Conservation (phyloP, 92 coral and sea anemone genomes). For the Zoanthus sansibaricus region DNA sequence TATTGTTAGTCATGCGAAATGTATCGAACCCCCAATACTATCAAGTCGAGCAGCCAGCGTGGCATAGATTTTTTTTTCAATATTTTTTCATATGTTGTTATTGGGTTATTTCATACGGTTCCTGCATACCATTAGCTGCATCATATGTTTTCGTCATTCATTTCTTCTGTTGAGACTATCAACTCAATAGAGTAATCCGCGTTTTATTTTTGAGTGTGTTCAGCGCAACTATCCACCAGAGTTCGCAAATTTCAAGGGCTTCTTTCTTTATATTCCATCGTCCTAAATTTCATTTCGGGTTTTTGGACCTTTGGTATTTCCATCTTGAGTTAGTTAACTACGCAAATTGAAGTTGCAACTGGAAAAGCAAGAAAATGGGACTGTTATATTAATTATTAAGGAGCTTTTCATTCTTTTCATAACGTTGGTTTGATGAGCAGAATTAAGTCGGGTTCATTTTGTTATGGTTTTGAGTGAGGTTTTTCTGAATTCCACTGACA, state of each 20-base stretch:
- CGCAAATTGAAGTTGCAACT: constrained; percentile 4
- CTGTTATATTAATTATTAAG: constrained; percentile 32
- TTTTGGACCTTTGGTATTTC: not conserved
- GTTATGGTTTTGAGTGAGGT: too few species aligned
- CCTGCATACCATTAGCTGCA: not conserved
- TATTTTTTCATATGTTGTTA: not conserved
- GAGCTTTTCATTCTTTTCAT: constrained; percentile 17
- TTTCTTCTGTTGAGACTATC: not conserved
- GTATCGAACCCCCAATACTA: not conserved
- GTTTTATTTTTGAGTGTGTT: constrained; percentile 35
- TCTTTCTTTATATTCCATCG: constrained; percentile 1
- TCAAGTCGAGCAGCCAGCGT: constrained; percentile 26
- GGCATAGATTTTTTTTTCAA: constrained; percentile 13
- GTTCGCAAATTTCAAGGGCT: constrained; percentile 41
- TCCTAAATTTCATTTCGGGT: not conserved
- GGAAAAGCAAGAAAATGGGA: constrained; percentile 1
- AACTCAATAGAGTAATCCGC: constrained; percentile 30
- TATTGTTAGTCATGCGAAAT: not conserved
- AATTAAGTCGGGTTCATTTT: constrained; percentile 9
- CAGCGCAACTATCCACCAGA: constrained; percentile 7
- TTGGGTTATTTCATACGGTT: too few species aligned
- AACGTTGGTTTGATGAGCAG: constrained; percentile 27
- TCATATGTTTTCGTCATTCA: not conserved
- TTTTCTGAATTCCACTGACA: not conserved
- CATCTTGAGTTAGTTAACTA: not conserved